Percentiles rank a stretch among this genome's conserved stretches.
Conservation (phyloP, 1,140 invertebrate species). For the Papilio helenus region DNA sequence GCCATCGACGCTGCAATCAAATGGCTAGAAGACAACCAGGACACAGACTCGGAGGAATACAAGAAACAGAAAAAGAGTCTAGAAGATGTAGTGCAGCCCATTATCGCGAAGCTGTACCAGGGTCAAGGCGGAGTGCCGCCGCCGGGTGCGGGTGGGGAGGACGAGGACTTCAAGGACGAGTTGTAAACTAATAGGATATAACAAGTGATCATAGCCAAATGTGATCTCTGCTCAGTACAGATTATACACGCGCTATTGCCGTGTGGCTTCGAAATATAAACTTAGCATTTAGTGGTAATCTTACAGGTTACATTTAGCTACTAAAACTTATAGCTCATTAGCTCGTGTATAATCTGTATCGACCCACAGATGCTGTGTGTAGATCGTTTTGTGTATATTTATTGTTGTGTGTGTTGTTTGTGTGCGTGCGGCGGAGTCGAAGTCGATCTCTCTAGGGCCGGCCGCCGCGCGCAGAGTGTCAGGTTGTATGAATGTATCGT, state of each 20-base stretch:
- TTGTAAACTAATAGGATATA: slow-evolving; percentile 86
- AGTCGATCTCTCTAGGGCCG: slow-evolving; percentile 19
- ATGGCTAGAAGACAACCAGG: slow-evolving; percentile 98
- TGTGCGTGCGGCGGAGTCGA: slow-evolving; percentile 47
- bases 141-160: slow-evolving; percentile 86
- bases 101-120: slow-evolving; percentile 98
- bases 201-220: slow-evolving; percentile 69
- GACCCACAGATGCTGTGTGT: slow-evolving; percentile 63
- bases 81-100: slow-evolving; percentile 97
- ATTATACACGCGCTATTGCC: slow-evolving; percentile 42
- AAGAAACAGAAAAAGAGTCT: slow-evolving; percentile 99
- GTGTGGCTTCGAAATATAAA: slow-evolving; percentile 3
- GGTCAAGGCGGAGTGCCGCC: slow-evolving; percentile 90
- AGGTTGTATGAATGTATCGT: slow-evolving; percentile 24
- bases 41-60: slow-evolving; percentile 96
- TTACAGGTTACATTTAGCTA: background rate
- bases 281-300: background rate
- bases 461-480: background rate
- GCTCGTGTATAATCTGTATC: slow-evolving; percentile 54
- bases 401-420: slow-evolving; percentile 61
- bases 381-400: slow-evolving; percentile 78
- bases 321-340: background rate
- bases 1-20: slow-evolving; percentile 98
- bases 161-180: slow-evolving; percentile 94
- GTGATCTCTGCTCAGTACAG: slow-evolving; percentile 65